Evolutionary conservation across 2,797 vertebrate species (phyloP), one percentile per base, ranked within the genome.

Genomic region (Muscicapa comitata): DNA sequence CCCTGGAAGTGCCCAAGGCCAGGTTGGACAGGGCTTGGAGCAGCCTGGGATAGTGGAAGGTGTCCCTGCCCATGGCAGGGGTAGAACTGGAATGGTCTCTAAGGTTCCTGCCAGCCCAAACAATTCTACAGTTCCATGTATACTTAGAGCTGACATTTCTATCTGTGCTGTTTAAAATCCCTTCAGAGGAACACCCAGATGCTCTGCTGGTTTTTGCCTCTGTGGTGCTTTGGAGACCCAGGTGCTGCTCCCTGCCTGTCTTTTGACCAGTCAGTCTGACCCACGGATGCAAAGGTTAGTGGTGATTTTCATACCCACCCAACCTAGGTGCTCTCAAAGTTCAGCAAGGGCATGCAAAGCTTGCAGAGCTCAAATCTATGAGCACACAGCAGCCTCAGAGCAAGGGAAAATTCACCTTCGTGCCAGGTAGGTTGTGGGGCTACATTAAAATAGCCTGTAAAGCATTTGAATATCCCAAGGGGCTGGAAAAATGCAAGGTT

Each of bases 201-300:
- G 61, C 10, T 17, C 29, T 23, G 42, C 8, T 54, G 53, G 29
- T n/a, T 54, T 54, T n/a, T 54, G 55, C 65, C 72, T 65, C 37
- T 6, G 29, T 28, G 59, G 24, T 54, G 77, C 62, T 75, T 51
- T 58, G 71, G 47, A 85, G 74, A 61, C 42, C 16, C 4, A 6
- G 81, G 48, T 1, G 9, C 74, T 81, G n/a, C 31, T 81, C 47
- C 11, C 74, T 45, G 58, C 2, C 0, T 78, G 78, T 51, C 84
- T 94, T 92, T 23, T 91, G 89, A 14, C 77, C 77, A 18, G 74
- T 26, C 37, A 17, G 72, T 75, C 71, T 31, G 62, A 82, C 19
- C 57, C 74, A 75, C 2, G 29, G 66, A 62, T 68, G 70, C 84
- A 76, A 96, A 95, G 78, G 91, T 90, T 62, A 48, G 35, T 20